Evolutionary conservation across 2,113 vertebrate species (phyloP).

Genomic region (Epinephelus moara): DNA sequence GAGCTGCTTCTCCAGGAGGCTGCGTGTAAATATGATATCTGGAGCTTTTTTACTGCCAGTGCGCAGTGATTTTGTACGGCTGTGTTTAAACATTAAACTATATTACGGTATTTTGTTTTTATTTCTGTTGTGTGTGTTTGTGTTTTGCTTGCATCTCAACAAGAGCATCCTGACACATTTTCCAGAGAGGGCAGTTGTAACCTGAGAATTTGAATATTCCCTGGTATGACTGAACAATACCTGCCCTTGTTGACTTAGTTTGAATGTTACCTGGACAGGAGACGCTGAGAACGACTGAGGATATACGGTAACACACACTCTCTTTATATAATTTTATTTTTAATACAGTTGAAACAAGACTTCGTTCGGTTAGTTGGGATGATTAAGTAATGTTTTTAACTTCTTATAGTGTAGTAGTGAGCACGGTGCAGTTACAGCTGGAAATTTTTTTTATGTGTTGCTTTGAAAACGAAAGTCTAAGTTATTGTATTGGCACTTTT

Average conservation of each 20-base stretch:
- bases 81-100: conserved; percentile 21
- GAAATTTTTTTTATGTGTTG: neutral
- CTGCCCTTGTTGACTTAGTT: conserved; percentile 14
- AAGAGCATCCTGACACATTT: neutral
- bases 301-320: conserved; percentile 18
- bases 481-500: neutral
- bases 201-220: conserved; percentile 72
- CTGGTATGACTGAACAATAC: conserved; percentile 17
- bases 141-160: neutral
- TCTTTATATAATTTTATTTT: neutral
- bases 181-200: neutral
- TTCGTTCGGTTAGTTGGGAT: neutral
- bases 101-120: neutral
- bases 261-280: conserved; percentile 10
- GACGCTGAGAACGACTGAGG: neutral
- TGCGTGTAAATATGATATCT: conserved; percentile 30
- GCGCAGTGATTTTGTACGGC: neutral
- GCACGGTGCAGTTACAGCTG: neutral
- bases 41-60: neutral
- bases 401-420: neutral
- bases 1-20: neutral
- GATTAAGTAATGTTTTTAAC: neutral
- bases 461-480: neutral
- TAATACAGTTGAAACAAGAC: neutral
- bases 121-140: neutral